phyloP scores from a whole-genome alignment of 2,113 vertebrate genomes.

The Seriola dumerili region DNA sequence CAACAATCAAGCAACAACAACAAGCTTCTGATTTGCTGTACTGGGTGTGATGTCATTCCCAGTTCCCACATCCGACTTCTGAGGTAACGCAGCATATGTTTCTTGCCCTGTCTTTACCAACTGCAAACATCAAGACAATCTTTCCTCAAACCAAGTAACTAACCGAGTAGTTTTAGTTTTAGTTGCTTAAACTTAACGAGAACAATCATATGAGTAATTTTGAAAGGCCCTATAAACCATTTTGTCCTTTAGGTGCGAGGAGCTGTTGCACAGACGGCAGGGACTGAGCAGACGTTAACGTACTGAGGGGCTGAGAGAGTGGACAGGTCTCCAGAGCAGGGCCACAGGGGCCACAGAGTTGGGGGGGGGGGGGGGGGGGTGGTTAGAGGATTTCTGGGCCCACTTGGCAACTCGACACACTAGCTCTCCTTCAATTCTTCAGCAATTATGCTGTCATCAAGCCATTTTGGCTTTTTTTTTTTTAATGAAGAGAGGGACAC shows the following conservation, averaged over 20 bases:
- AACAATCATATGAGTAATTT: background rate
- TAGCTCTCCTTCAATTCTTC: constrained; percentile 76
- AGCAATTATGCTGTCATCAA: constrained; percentile 81
- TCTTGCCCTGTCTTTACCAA: too few species aligned
- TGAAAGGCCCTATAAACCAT: background rate
- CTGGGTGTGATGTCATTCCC: too few species aligned
- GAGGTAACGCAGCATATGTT: too few species aligned
- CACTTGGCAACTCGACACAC: constrained; percentile 40
- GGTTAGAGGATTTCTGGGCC: constrained; percentile 22
- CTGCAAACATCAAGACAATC: too few species aligned
- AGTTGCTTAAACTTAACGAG: background rate
- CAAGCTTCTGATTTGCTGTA: too few species aligned
- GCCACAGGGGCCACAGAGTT: constrained; percentile 5
- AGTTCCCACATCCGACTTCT: too few species aligned
- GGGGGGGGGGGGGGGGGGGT: background rate
- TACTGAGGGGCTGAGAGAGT: constrained; percentile 55
- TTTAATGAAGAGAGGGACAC: constrained; percentile 58
- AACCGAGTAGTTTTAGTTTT: background rate
- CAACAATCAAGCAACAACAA: too few species aligned
- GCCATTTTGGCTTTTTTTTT: constrained; percentile 73
- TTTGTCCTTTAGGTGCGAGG: background rate
- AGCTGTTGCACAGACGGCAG: background rate
- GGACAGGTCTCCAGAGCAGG: constrained; percentile 71
- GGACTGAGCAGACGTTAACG: background rate
- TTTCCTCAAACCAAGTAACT: too few species aligned